Evolutionary conservation across 1,140 invertebrate species (phyloP), one percentile per base, ranked within the genome.

Genomic region (Cotesia glomerata): DNA sequence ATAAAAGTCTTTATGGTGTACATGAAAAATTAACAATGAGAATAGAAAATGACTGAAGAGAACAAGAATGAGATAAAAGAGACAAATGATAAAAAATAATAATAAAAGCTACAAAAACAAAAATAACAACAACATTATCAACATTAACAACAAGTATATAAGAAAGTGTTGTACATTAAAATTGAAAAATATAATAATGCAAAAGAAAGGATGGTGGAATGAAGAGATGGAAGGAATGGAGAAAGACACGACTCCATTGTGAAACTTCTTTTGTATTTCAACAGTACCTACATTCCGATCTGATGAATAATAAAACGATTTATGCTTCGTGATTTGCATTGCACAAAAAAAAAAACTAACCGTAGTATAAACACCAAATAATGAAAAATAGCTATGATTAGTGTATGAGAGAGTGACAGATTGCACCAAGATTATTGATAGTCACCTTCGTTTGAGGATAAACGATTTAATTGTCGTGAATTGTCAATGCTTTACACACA

Each of bases 241-340:
- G 71, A 45, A 80, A 79, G 80, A 82, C 77, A 80, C 76, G 78
- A 76, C 74, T 78, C 79, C 74, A 80, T 80, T 80, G 79, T 80
- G 74, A 80, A 75, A 69, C 71, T 78, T 77, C 81, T 82, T 84
- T 80, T 78, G 77, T 79, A 76, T 77, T 75, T 75, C 84, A 85
- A 86, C 82, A 84, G 83, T 84, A 82, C 81, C 70, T 79, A 81
- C 81, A 85, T 86, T 85, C 82, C 83, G 75, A 80, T 81, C 80
- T 78, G 69, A 63, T 82, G 80, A 83, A 83, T 81, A 83, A 83
- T 72, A 74, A 74, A 76, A 73, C 58, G 68, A 70, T 70, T 70
- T 59, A 45, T 45, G 54, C 54, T 36, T 70, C 39, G 68, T 34
- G 58, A 62, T 49, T 45, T 45, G 39, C 26, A 61, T 26, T 26